These are phyloP conservation scores for Atherinomorus stipes DNA, from an alignment of 2,113 vertebrate species.

Conservation along the genomic window DNA sequence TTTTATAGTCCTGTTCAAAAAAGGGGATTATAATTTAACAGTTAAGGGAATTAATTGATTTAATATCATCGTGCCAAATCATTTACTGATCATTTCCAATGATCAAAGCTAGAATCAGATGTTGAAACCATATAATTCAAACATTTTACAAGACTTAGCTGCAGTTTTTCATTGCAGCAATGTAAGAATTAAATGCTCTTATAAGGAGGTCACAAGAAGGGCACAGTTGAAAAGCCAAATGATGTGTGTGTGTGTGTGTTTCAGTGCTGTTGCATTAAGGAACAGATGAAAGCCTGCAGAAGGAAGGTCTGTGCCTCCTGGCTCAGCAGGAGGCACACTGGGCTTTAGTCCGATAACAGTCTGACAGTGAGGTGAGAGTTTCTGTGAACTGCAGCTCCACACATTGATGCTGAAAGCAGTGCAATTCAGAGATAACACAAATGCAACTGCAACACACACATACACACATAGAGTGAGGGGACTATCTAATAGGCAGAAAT, in stretches of 20 bases:
- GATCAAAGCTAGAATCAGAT: too few species aligned
- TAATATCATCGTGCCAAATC: too few species aligned
- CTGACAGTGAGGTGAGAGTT: slow-evolving; percentile 44
- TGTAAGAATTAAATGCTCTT: slow-evolving; percentile 6
- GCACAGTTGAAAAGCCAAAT: slow-evolving; percentile 19
- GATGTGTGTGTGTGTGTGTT: background rate
- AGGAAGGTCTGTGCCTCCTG: slow-evolving; percentile 38
- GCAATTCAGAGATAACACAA: slow-evolving; percentile 34
- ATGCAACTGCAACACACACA: slow-evolving; percentile 2
- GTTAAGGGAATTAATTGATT: too few species aligned
- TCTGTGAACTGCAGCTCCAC: slow-evolving; percentile 39
- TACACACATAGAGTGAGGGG: background rate
- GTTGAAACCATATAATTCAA: background rate
- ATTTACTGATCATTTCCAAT: background rate
- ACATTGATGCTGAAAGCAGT: slow-evolving; percentile 8
- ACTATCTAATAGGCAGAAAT: background rate
- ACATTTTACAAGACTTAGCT: background rate
- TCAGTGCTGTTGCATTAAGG: slow-evolving; percentile 35
- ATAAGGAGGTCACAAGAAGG: background rate
- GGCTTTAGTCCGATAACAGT: slow-evolving; percentile 61
- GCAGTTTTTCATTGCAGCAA: background rate
- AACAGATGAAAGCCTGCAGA: slow-evolving; percentile 55
- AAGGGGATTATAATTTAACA: too few species aligned
- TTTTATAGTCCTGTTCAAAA: too few species aligned
- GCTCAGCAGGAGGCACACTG: slow-evolving; percentile 60